A percentile compares a stretch with the other conserved stretches of the same genome.
Evolutionary conservation across 23 tunicate species (phyloP).

Genomic region (Oikopleura dioica): DNA sequence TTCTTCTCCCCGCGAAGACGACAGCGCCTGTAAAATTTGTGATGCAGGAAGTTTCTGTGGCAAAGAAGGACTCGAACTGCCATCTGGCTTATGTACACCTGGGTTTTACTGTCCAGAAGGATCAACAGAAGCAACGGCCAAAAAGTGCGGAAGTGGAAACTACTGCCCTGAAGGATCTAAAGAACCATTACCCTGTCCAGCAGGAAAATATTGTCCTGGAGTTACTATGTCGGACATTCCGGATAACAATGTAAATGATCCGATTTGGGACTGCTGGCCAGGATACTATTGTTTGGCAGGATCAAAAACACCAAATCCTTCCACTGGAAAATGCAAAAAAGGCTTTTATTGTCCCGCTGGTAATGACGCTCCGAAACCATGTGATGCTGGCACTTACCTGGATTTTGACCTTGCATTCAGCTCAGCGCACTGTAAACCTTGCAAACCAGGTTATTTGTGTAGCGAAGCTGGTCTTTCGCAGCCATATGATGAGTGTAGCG

Average conservation of each 20-base stretch:
- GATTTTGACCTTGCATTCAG: neutral
- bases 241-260: neutral
- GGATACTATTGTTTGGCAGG: conserved; percentile 83
- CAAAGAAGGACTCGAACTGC: conserved; percentile 13
- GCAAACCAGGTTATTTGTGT: neutral
- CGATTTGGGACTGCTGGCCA: conserved; percentile 5
- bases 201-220: conserved; percentile 36
- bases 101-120: neutral
- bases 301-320: conserved; percentile 24
- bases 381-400: conserved; percentile 49
- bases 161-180: conserved; percentile 16
- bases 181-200: conserved; percentile 23
- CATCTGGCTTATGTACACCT: conserved; percentile 24
- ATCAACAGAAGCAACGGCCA: neutral
- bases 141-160: conserved; percentile 24
- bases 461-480: neutral
- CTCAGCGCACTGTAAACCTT: neutral
- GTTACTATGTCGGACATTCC: neutral
- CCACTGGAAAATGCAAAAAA: conserved; percentile 31
- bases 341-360: conserved; percentile 79
- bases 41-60: conserved; percentile 46
- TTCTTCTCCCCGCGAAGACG: conserved; percentile 10
- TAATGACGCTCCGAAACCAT: conserved; percentile 26
- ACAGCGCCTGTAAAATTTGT: conserved; percentile 30
- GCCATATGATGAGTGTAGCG: neutral